phyloP scores from a whole-genome alignment of 2,797 vertebrate genomes.

The Epinephelus coioides region DNA sequence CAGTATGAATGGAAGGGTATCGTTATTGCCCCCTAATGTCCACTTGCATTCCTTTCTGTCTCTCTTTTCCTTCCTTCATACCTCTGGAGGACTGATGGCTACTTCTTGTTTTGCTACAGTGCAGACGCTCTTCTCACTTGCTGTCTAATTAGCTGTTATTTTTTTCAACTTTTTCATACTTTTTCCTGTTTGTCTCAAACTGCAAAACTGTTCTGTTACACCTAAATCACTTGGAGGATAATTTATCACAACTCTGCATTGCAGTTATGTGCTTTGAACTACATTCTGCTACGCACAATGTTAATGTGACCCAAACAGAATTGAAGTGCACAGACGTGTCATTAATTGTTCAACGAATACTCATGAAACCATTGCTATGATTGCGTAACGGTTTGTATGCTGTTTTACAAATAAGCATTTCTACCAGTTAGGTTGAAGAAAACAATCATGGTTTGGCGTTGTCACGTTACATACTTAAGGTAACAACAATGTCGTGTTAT shows the following conservation, averaged over 20 bases:
- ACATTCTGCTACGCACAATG: neutral
- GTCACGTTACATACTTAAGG: too few relatives aligned
- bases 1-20: constrained; percentile 48
- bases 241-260: neutral
- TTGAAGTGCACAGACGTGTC: neutral
- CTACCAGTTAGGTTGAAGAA: too few relatives aligned
- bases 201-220: neutral
- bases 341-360: neutral
- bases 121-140: neutral
- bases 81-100: neutral
- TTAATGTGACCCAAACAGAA: neutral
- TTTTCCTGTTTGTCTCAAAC: neutral
- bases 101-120: neutral
- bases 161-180: neutral
- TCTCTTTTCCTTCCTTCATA: constrained; percentile 7
- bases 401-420: too few relatives aligned
- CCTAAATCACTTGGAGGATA: neutral
- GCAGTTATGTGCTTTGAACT: neutral
- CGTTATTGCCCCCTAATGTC: constrained; percentile 62
- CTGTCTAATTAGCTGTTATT: neutral
- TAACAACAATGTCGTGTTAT: too few relatives aligned
- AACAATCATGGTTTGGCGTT: too few relatives aligned
- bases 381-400: too few relatives aligned
- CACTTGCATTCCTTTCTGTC: constrained; percentile 37
- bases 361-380: too few relatives aligned